Base-by-base conservation (phyloP, 1,140 invertebrate species). In the Chlorops oryzae region DNA sequence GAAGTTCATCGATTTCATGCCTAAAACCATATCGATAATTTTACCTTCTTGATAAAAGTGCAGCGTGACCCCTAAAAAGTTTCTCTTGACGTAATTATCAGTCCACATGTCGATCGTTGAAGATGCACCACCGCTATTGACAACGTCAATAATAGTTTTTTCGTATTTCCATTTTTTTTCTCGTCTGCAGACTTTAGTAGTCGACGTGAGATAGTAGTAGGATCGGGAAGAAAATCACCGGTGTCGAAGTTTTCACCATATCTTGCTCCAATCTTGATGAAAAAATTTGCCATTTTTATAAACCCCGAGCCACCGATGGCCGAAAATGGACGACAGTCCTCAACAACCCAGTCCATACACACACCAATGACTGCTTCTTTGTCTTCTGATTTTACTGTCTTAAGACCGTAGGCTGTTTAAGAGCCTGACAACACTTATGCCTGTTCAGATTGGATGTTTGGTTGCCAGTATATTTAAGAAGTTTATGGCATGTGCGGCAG, bases 241-340 rank as follows among this genome's bases (percentile, higher is more conserved):
- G 53, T 23, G 38, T 54, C 46, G 10, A 57, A 27, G 20, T 52
- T 18, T 47, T 49, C 52, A 0, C 52, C 52, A 38, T 55, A 52
- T 5, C 12, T 45, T 12, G 56, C 50, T 1, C 56, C 56, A 20
- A 58, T 37, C 15, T 52, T 52, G 7, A 57, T 44, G 22, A 54
- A 54, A 54, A 48, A 47, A 13, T 57, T 22, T 7, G 44, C 48
- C 15, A 57, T 15, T 34, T 53, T 47, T 32, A 7, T 32, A 7
- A n/a, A n/a, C n/a, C n/a, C n/a, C n/a, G n/a, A n/a, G n/a, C n/a
- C n/a, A n/a, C n/a, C n/a, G n/a, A n/a, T n/a, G n/a, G n/a, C n/a
- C n/a, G n/a, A n/a, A n/a, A n/a, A n/a, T n/a, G n/a, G n/a, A n/a
- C n/a, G n/a, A n/a, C n/a, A n/a, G n/a, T n/a, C n/a, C n/a, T n/a